Evolutionary conservation across 1,140 invertebrate genomes (phyloP).

Genomic region (Bombus fervidus): DNA sequence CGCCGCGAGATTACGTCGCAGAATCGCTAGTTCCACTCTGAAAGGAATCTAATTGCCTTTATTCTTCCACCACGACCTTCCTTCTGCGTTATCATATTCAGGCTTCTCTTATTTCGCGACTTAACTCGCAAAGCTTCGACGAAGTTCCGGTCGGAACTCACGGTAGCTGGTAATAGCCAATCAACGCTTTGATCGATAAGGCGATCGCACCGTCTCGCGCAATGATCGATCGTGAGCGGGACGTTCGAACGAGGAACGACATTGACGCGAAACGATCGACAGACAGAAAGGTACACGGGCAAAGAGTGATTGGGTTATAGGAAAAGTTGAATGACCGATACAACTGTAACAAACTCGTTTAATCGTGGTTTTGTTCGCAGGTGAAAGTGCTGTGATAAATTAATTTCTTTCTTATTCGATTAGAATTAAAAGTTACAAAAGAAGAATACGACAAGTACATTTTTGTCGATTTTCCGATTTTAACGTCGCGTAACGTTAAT

Average conservation of each 20-base stretch:
- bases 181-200: slow-evolving; percentile 16
- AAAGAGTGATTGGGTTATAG: neutral
- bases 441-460: no score
- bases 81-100: neutral
- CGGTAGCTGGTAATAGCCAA: slow-evolving; percentile 18
- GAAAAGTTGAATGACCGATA: neutral
- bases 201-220: neutral
- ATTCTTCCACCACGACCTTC: neutral
- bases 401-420: no score
- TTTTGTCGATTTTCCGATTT: no score
- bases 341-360: neutral
- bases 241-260: neutral
- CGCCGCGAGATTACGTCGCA: neutral
- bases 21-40: neutral
- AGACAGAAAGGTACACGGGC: neutral
- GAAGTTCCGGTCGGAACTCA: neutral
- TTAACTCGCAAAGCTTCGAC: neutral
- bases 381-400: neutral
- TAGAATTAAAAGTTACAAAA: no score
- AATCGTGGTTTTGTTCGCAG: neutral
- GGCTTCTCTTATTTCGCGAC: neutral
- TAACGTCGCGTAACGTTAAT: no score
- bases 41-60: slow-evolving; percentile 18
- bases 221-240: slow-evolving; percentile 1
- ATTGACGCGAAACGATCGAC: neutral